These are phyloP conservation scores for Adelosebastes latens DNA, from an alignment of 2,797 vertebrate species.

Conservation along the genomic window DNA sequence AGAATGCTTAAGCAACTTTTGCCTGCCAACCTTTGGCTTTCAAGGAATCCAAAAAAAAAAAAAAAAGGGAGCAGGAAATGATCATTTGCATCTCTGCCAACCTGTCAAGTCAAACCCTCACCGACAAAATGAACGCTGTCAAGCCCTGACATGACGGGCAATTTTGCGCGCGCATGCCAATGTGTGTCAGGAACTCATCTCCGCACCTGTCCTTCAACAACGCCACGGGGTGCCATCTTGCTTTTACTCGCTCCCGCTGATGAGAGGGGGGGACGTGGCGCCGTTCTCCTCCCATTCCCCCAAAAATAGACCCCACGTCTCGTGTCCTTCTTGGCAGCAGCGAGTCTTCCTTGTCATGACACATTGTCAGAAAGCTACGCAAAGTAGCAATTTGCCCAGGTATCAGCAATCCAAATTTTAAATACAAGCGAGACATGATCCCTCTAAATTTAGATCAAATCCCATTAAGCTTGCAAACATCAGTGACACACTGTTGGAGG, in stretches of 20 bases:
- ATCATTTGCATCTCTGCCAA: slow-evolving; percentile 86
- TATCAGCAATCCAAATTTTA: slow-evolving; percentile 72
- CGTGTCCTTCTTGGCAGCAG: slow-evolving; percentile 73
- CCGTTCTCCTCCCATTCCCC: slow-evolving; percentile 61
- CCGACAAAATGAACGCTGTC: slow-evolving; percentile 80
- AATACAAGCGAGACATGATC: slow-evolving; percentile 71
- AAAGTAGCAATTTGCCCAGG: slow-evolving; percentile 82
- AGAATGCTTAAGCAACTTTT: slow-evolving; percentile 49
- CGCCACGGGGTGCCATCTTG: slow-evolving; percentile 73
- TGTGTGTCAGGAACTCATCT: slow-evolving; percentile 80
- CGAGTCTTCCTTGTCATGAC: slow-evolving; percentile 80
- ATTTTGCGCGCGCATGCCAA: slow-evolving; percentile 67
- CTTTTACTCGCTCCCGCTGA: slow-evolving; percentile 69
- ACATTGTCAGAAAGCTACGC: slow-evolving; percentile 73
- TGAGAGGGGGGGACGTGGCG: slow-evolving; percentile 53
- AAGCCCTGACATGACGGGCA: slow-evolving; percentile 64
- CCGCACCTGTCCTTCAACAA: slow-evolving; percentile 73
- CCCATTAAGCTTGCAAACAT: slow-evolving; percentile 78
- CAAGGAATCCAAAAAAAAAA: slow-evolving; percentile 58
- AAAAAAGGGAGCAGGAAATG: slow-evolving; percentile 69
- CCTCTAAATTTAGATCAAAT: slow-evolving; percentile 83
- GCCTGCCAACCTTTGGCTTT: slow-evolving; percentile 75
- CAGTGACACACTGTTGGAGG: slow-evolving; percentile 60
- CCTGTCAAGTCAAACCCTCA: slow-evolving; percentile 78
- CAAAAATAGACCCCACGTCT: slow-evolving; percentile 73